phyloP scores from a whole-genome alignment of 1,140 invertebrate genomes.

The Hycleus cichorii region DNA sequence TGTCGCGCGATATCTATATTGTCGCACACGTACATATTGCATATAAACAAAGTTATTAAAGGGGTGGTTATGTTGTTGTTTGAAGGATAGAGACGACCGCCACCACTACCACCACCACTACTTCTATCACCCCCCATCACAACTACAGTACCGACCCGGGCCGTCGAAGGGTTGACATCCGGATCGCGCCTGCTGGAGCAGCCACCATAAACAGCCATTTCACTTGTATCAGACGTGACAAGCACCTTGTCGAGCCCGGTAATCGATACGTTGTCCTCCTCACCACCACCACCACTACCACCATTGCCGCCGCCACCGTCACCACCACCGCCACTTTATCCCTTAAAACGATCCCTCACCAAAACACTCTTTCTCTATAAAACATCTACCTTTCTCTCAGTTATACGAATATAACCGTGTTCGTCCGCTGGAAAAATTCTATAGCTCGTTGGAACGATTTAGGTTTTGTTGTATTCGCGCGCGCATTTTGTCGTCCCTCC shows the following conservation, averaged over 20 bases:
- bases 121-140: not conserved
- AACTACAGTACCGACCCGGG: not conserved
- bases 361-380: too few relatives aligned
- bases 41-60: too few relatives aligned
- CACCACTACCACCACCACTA: not conserved
- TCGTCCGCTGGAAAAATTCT: conserved; percentile 21
- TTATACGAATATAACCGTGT: conserved; percentile 6
- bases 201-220: conserved; percentile 31
- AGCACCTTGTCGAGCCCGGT: conserved; percentile 32
- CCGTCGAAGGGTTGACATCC: conserved; percentile 17
- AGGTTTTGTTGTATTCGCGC: conserved; percentile 1
- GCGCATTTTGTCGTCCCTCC: not conserved
- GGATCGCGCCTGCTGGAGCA: conserved; percentile 20
- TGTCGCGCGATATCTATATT: too few relatives aligned
- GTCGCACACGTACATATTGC: too few relatives aligned
- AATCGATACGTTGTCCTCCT: conserved; percentile 22
- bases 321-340: too few relatives aligned
- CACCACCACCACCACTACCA: too few relatives aligned
- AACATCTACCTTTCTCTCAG: too few relatives aligned
- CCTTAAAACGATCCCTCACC: too few relatives aligned
- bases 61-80: too few relatives aligned
- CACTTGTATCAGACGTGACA: conserved; percentile 34
- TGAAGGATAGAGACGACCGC: too few relatives aligned
- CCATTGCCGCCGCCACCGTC: too few relatives aligned
- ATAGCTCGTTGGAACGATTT: conserved; percentile 12